Evolutionary conservation across 2,797 vertebrate genomes (phyloP), one percentile per base, ranked within the genome.

Genomic region (Toxotes lorentzi): DNA sequence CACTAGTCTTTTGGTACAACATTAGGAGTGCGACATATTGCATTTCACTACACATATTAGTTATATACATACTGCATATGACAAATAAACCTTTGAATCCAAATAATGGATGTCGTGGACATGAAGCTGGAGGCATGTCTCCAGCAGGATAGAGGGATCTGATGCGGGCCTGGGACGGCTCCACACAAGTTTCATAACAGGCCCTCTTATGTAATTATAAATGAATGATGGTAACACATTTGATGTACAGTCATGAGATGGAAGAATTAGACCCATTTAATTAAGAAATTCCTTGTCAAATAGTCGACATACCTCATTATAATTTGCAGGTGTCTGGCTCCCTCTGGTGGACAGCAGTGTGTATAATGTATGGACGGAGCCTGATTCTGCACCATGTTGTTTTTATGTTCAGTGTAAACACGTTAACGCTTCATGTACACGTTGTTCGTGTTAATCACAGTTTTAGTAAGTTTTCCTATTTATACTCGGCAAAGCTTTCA

Each of bases 241-340:
- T 54, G 11, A 27, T 34, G 24, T 23, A 8, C 13, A 23, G 59
- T 35, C 21, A 51, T 43, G 16, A 13, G 6, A 23, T 35, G 47
- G n/a, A 24, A 4, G 8, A 43, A 5, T 41, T 10, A 13, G 2
- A 19, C 14, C 10, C 3, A 38, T 0, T 41, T 32, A 34, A 45
- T 5, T 38, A 23, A 66, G 21, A 11, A 3, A 27, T 24, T 19
- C 1, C 1, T 69, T 1, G 23, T 34, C 14, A 23, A 14, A 63
- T 7, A 2, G 16, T 41, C 14, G 1, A 32, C 32, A 10, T 43
- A 6, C 35, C 7, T 17, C 2, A 8, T 24, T 7, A 17, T 30
- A 3, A 54, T 83, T 1, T n/a, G 16, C 5, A 30, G 50, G 73
- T 67, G 35, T 91, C 7, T 85, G 80, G 56, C 83, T 67, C 81